Evolutionary conservation across 1,140 invertebrate species (phyloP), one percentile per base, ranked within the genome.

Genomic region (Meloidogyne chitwoodi): DNA sequence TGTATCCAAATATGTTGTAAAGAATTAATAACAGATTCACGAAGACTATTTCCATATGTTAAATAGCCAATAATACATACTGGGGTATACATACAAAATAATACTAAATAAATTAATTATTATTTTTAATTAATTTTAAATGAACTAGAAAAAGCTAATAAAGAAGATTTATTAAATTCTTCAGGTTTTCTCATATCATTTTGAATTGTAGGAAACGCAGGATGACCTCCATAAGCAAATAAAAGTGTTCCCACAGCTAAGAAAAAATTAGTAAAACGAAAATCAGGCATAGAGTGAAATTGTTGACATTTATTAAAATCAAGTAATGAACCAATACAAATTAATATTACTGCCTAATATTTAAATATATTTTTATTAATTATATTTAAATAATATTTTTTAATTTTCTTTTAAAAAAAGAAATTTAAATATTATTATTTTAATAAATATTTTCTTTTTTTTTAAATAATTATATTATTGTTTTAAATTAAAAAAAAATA

Each of bases 131-230:
- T 62, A 44, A 38, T 48, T n/a, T 6, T 79, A 79, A 5, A 80
- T 79, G 81, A 77, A 89, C 88, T 81, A 14, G 83, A 56, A 78
- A 88, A 90, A 41, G 87, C 87, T 1, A 88, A 61, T 2, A 88
- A 31, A 2, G 88, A 82, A 12, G 88, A 85, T 75, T 82, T 86
- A 31, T 85, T 84, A 83, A 90, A 90, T 27, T 89, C 82, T 8
- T 71, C 65, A 12, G 88, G 88, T 26, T 86, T 79, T 64, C 83
- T 87, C 89, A 90, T 90, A 77, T 90, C 89, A 38, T 87, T 81
- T 79, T 90, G 89, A 76, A 90, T 88, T 22, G 89, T 90, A 16
- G 88, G 89, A 74, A 90, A 89, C 19, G 87, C 87, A 2, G 89
- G 82, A 75, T 89, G 88, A 10, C 89, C 89, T 12, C 88, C 88